These are phyloP conservation scores for Peromyscus maniculatus DNA, from an alignment of 2,113 vertebrate genomes.

Conservation along the genomic window DNA sequence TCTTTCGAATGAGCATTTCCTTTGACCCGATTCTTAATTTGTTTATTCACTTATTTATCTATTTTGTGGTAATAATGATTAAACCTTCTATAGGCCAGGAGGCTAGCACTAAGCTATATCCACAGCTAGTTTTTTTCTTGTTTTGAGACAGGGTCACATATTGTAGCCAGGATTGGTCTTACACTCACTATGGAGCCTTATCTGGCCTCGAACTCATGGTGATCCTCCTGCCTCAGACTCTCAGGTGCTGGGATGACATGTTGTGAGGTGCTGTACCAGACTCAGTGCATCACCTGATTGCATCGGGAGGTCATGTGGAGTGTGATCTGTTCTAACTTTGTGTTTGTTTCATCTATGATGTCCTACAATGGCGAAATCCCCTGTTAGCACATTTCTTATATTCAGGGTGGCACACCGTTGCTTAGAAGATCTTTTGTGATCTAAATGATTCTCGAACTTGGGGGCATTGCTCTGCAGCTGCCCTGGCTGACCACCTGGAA, in stretches of 20 bases:
- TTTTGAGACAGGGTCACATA: not conserved
- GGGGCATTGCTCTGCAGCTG: not conserved
- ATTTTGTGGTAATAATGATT: not conserved
- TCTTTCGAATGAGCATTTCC: not conserved
- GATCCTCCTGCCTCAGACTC: not conserved
- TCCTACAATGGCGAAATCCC: no score
- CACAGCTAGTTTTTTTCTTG: not conserved
- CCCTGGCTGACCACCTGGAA: not conserved
- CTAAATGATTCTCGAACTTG: not conserved
- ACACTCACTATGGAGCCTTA: not conserved
- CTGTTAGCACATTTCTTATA: not conserved
- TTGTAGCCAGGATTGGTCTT: not conserved
- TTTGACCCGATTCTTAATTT: not conserved
- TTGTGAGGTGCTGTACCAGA: not conserved
- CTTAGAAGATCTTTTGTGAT: not conserved
- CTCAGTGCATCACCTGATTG: not conserved
- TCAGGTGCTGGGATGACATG: not conserved
- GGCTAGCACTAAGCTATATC: not conserved
- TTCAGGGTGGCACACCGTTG: not conserved
- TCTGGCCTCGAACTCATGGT: not conserved
- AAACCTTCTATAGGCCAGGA: not conserved
- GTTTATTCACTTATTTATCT: not conserved
- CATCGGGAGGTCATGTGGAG: not conserved
- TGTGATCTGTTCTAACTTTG: not conserved
- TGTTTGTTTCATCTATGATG: not conserved